phyloP scores from a whole-genome alignment of 2,797 vertebrate genomes.

The Prionace glauca region DNA sequence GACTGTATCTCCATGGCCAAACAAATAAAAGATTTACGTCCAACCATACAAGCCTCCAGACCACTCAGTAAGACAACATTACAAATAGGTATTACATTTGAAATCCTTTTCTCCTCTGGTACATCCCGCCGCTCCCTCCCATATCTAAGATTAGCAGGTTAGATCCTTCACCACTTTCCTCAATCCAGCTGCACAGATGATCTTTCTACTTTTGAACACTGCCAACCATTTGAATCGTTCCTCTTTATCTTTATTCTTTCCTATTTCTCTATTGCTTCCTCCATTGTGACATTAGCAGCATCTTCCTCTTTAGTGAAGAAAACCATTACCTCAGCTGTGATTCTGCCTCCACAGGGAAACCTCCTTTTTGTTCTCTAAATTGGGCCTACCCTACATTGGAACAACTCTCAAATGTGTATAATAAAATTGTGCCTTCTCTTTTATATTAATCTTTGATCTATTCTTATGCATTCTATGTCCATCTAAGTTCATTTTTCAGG shows the following conservation, averaged over 20 bases:
- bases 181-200: not conserved
- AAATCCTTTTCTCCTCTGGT: not conserved
- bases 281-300: not conserved
- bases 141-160: not conserved
- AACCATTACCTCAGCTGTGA: not conserved
- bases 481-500: not conserved
- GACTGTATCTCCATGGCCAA: no score
- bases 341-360: not conserved
- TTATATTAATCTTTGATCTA: not conserved
- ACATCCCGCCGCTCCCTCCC: no score
- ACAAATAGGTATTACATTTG: not conserved
- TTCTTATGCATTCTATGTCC: not conserved
- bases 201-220: not conserved
- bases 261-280: not conserved
- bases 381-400: not conserved
- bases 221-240: no score
- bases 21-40: no score
- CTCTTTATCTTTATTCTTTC: not conserved
- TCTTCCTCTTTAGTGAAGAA: not conserved
- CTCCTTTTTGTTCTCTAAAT: not conserved
- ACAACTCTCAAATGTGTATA: not conserved
- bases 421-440: not conserved
- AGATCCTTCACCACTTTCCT: not conserved
- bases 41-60: no score
- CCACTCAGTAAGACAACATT: no score